phyloP scores from a whole-genome alignment of 2,888 invertebrate species.

The Aromia moschata region DNA sequence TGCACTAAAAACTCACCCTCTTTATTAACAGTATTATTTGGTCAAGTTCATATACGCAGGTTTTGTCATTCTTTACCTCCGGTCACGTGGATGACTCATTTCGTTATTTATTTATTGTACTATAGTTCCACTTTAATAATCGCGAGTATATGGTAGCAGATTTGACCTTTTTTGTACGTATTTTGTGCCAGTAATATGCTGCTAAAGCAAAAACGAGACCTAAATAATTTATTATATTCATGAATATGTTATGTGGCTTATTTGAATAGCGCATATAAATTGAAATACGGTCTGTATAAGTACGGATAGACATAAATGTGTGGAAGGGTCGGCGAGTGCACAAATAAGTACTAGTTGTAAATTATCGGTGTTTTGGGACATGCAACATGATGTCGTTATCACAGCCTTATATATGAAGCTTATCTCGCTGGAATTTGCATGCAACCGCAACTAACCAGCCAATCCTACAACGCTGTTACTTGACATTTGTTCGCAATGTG shows the following conservation, averaged over 20 bases:
- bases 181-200: too few species aligned
- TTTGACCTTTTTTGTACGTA: too few species aligned
- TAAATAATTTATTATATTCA: not conserved
- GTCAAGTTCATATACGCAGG: too few species aligned
- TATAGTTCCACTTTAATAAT: too few species aligned
- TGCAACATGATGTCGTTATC: slow-evolving; percentile 1
- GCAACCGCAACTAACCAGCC: not conserved
- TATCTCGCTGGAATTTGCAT: not conserved
- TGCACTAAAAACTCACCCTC: too few species aligned
- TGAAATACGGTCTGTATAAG: not conserved
- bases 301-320: not conserved
- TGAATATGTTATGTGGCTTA: not conserved
- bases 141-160: too few species aligned
- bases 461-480: not conserved
- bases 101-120: too few species aligned
- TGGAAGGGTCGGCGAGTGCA: not conserved
- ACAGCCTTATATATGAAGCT: not conserved
- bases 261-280: not conserved
- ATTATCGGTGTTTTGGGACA: not conserved
- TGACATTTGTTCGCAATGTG: not conserved
- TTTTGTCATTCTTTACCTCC: too few species aligned
- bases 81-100: too few species aligned
- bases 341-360: not conserved
- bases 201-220: too few species aligned
- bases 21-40: too few species aligned